Evolutionary conservation across 2,797 vertebrate species (phyloP).

Genomic region (Acipenser oxyrinchus): DNA sequence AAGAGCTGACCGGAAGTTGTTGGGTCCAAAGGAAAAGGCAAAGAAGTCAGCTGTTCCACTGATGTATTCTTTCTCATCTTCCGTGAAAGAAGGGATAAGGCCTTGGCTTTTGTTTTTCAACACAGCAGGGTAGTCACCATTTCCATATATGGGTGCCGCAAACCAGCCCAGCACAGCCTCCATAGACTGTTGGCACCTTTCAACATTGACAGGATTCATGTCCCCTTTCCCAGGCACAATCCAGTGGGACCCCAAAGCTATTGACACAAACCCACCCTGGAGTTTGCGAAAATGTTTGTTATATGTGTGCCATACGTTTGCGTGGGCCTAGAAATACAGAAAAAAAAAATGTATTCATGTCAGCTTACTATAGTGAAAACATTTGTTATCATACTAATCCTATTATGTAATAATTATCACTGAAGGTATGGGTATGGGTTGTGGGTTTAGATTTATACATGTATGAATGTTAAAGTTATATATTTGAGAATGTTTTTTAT

Average conservation of each 20-base stretch:
- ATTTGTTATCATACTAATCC: too few species aligned
- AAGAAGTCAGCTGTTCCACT: conserved; percentile 87
- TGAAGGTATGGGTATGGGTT: too few species aligned
- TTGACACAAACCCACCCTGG: conserved; percentile 79
- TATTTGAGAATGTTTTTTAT: too few species aligned
- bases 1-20: conserved; percentile 72
- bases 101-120: conserved; percentile 53
- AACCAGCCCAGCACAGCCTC: conserved; percentile 87
- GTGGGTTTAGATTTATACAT: too few species aligned
- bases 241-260: conserved; percentile 90
- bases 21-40: conserved; percentile 84
- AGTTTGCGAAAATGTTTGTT: conserved; percentile 59
- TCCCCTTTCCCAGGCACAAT: conserved; percentile 68
- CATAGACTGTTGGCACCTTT: conserved; percentile 76
- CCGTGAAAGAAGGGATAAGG: conserved; percentile 65
- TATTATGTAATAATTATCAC: too few species aligned
- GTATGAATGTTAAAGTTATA: too few species aligned
- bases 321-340: conserved; percentile 75
- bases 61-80: conserved; percentile 68
- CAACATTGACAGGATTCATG: conserved; percentile 42
- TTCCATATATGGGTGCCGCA: conserved; percentile 79
- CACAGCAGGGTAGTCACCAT: conserved; percentile 78
- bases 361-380: too few species aligned
- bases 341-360: conserved; percentile 3
- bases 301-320: conserved; percentile 84